phyloP scores from a whole-genome alignment of 2,888 invertebrate genomes.

The Habroteleia sp. region DNA sequence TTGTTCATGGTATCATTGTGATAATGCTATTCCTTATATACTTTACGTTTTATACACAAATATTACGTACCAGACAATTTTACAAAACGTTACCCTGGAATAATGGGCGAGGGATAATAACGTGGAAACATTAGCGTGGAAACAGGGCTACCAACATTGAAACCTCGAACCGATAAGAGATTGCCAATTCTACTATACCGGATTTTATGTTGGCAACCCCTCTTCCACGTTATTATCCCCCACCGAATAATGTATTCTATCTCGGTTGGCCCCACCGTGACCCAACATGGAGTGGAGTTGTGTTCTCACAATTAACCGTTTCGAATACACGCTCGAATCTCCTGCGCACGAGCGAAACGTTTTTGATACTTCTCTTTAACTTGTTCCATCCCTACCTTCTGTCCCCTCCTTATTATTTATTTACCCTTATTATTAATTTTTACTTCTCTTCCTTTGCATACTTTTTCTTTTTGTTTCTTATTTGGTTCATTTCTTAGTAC shows the following conservation, averaged over 20 bases:
- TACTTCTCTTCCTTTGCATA: slow-evolving; percentile 5
- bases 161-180: too few species aligned
- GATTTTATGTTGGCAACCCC: too few species aligned
- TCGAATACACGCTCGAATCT: slow-evolving; percentile 33
- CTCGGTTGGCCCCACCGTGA: slow-evolving; percentile 28
- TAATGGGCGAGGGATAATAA: too few species aligned
- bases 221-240: too few species aligned
- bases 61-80: slow-evolving; percentile 77
- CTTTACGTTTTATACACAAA: slow-evolving; percentile 72
- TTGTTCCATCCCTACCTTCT: slow-evolving; percentile 17
- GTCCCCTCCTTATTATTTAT: slow-evolving; percentile 20
- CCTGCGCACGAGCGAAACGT: slow-evolving; percentile 33
- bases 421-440: slow-evolving; percentile 13
- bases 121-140: too few species aligned
- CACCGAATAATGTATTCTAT: slow-evolving; percentile 70
- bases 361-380: slow-evolving; percentile 51
- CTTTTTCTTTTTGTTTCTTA: slow-evolving; percentile 8
- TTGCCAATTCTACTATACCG: too few species aligned
- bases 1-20: slow-evolving; percentile 58
- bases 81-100: slow-evolving; percentile 74
- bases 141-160: too few species aligned
- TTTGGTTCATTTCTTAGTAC: slow-evolving; percentile 48
- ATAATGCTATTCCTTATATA: slow-evolving; percentile 64
- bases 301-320: slow-evolving; percentile 6
- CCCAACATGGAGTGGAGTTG: slow-evolving; percentile 6